Evolutionary conservation across 2,797 vertebrate species (phyloP).

Genomic region (Melanotaenia nigrans): DNA sequence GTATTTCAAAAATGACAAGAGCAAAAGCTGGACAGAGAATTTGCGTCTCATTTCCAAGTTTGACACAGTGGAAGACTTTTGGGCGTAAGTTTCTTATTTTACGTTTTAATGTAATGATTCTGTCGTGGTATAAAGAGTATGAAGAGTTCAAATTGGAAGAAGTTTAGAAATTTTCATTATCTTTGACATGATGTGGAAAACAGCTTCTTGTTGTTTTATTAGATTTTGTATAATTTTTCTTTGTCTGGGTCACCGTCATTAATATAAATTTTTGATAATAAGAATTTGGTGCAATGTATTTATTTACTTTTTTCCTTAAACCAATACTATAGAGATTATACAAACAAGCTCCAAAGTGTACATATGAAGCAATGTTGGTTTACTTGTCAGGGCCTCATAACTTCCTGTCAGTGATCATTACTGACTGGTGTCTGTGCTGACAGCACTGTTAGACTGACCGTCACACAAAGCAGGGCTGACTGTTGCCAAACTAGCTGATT

Average conservation of each 20-base stretch:
- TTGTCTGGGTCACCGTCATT: no score
- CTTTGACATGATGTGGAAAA: background rate
- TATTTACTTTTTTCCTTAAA: background rate
- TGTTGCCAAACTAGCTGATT: background rate
- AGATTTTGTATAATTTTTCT: no score
- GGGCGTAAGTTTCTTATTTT: conserved; percentile 83
- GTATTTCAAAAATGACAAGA: conserved; percentile 90
- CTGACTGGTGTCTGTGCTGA: background rate
- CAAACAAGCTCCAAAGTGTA: no score
- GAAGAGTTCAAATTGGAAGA: background rate
- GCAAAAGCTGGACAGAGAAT: conserved; percentile 88
- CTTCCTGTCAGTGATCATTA: background rate
- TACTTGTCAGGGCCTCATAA: background rate
- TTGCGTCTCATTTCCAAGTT: conserved; percentile 87
- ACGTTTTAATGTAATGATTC: background rate
- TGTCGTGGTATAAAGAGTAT: background rate
- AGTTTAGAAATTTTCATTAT: background rate
- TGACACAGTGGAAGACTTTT: conserved; percentile 89
- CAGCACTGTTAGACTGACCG: no score
- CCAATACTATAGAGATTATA: background rate
- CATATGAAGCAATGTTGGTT: no score
- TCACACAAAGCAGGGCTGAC: no score
- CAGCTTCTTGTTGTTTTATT: no score
- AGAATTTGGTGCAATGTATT: background rate
- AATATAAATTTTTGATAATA: no score